Conservation (phyloP, 2,113 vertebrate genomes). For the Helogale parvula region DNA sequence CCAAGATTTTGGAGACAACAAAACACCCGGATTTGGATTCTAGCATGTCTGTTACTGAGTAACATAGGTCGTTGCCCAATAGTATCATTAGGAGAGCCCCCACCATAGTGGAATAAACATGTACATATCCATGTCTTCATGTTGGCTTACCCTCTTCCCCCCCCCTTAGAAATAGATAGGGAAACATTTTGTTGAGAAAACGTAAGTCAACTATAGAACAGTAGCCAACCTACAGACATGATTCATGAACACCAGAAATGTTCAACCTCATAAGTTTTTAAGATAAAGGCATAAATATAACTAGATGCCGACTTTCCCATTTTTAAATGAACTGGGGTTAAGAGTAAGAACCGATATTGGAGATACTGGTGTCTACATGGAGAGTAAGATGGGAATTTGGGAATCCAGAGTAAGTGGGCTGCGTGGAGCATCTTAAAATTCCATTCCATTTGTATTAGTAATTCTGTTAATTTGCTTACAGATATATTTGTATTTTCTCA, state of each 20-base stretch:
- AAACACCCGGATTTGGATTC: not conserved
- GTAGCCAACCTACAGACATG: not conserved
- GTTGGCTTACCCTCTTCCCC: not conserved
- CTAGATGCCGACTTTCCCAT: not conserved
- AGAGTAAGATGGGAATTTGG: not conserved
- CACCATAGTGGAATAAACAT: not conserved
- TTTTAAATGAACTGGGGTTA: not conserved
- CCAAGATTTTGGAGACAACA: not conserved
- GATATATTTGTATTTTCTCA: not conserved
- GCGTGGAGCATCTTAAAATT: not conserved
- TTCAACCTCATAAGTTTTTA: not conserved
- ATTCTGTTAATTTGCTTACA: not conserved
- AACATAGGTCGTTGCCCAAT: not conserved
- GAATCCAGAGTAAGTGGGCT: not conserved
- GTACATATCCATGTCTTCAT: not conserved
- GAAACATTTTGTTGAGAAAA: not conserved
- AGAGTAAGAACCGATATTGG: not conserved
- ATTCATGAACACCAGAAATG: not conserved
- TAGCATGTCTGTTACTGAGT: not conserved
- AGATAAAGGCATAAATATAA: not conserved
- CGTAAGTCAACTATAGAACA: not conserved
- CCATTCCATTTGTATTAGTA: not conserved
- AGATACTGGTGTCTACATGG: not conserved
- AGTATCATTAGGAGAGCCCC: not conserved
- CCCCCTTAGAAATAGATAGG: not conserved